A percentile compares a stretch with the other conserved stretches of the same genome.
phyloP scores from a whole-genome alignment of 2,888 invertebrate genomes.

The Campopleginae sp. region DNA sequence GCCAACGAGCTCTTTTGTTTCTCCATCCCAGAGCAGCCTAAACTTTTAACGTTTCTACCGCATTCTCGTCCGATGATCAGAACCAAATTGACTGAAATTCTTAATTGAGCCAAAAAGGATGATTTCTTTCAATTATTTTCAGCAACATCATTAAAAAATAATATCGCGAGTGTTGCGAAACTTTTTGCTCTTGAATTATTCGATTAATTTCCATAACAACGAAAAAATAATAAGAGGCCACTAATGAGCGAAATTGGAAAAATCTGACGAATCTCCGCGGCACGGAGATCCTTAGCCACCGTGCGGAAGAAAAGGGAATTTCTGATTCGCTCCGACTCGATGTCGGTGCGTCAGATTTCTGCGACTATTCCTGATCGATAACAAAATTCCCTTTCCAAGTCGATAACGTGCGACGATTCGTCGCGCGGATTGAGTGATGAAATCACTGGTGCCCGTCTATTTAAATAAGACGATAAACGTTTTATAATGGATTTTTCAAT shows the following conservation, averaged over 20 bases:
- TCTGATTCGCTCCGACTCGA: slow-evolving; percentile 20
- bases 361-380: slow-evolving; percentile 49
- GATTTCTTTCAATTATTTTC: background rate
- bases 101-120: background rate
- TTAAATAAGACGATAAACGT: background rate
- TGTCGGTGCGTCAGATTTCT: slow-evolving; percentile 75
- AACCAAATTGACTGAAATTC: background rate
- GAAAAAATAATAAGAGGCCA: background rate
- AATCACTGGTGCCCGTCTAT: too few relatives aligned
- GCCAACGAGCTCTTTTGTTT: slow-evolving; percentile 10
- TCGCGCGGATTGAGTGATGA: background rate
- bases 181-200: background rate
- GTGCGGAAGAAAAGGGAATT: slow-evolving; percentile 72
- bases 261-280: slow-evolving; percentile 13
- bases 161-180: too few relatives aligned
- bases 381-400: slow-evolving; percentile 42
- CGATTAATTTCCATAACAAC: background rate
- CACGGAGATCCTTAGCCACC: slow-evolving; percentile 74
- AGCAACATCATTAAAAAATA: background rate
- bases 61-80: background rate
- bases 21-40: background rate
- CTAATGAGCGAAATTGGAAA: background rate
- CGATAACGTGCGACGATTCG: slow-evolving; percentile 10
- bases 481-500: background rate
- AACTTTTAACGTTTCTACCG: slow-evolving; percentile 29